Conservation (phyloP, 2,113 vertebrate genomes). For the Rhinogobius similis region DNA sequence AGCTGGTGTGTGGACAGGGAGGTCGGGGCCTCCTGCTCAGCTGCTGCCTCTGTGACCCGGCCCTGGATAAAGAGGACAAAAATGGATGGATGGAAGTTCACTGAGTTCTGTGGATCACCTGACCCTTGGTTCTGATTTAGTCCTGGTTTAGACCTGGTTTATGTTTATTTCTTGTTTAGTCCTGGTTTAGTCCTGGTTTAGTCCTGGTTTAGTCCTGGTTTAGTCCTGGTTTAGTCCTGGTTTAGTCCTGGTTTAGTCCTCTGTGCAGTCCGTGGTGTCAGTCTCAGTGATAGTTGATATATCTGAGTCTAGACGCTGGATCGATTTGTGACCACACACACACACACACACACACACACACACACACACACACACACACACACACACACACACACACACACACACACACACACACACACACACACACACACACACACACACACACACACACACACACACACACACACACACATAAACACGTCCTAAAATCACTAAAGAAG, state of each 20-base stretch:
- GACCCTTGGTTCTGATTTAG: neutral
- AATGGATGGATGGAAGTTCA: no score
- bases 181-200: neutral
- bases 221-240: neutral
- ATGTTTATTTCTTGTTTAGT: neutral
- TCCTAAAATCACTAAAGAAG: no score
- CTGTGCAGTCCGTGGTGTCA: constrained; percentile 66
- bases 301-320: constrained; percentile 90
- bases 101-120: neutral
- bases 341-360: constrained; percentile 24
- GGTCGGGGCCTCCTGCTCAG: no score
- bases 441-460: neutral
- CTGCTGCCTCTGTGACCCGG: no score
- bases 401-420: constrained; percentile 28
- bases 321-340: constrained; percentile 71
- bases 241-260: neutral
- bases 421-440: constrained; percentile 14
- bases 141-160: neutral
- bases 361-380: constrained; percentile 23
- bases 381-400: constrained; percentile 21
- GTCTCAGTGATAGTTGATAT: constrained; percentile 87
- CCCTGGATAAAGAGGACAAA: no score
- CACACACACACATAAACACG: neutral
- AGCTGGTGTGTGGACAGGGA: no score
- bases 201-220: neutral